A percentile compares a stretch with the other conserved stretches of the same genome.
phyloP scores from a whole-genome alignment of 2,113 vertebrate species.

The Mustela nigripes region DNA sequence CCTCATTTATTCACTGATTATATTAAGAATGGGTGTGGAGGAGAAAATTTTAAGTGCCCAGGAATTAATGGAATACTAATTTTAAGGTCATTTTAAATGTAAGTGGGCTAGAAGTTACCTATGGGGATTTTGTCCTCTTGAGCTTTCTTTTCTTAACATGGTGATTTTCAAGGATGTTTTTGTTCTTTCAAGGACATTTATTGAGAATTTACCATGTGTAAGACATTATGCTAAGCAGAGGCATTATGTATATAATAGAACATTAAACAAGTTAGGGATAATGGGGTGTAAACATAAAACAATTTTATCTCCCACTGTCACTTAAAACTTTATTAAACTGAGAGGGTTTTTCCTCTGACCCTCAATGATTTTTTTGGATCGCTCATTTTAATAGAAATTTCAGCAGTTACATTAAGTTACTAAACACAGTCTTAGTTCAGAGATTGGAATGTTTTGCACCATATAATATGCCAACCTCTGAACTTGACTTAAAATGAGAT shows the following conservation, averaged over 20 bases:
- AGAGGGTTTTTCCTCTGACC: neutral
- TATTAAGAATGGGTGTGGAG: neutral
- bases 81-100: constrained; percentile 74
- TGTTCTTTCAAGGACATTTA: constrained; percentile 71
- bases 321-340: constrained; percentile 63
- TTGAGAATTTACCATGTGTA: constrained; percentile 64
- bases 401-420: neutral
- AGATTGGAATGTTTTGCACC: constrained; percentile 13
- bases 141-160: constrained; percentile 56
- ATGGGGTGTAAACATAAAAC: constrained; percentile 51
- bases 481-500: constrained; percentile 47
- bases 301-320: constrained; percentile 34
- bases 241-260: constrained; percentile 60
- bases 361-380: constrained; percentile 3
- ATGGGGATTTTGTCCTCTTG: constrained; percentile 39
- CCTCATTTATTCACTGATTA: neutral
- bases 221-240: constrained; percentile 59
- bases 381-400: constrained; percentile 40
- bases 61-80: constrained; percentile 62
- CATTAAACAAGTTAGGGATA: constrained; percentile 62
- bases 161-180: constrained; percentile 75
- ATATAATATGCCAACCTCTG: neutral
- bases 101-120: constrained; percentile 66
- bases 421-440: neutral
- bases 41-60: constrained; percentile 25